Evolutionary conservation across 2,113 vertebrate genomes (phyloP).

Genomic region (Sebastes schlegelii): DNA sequence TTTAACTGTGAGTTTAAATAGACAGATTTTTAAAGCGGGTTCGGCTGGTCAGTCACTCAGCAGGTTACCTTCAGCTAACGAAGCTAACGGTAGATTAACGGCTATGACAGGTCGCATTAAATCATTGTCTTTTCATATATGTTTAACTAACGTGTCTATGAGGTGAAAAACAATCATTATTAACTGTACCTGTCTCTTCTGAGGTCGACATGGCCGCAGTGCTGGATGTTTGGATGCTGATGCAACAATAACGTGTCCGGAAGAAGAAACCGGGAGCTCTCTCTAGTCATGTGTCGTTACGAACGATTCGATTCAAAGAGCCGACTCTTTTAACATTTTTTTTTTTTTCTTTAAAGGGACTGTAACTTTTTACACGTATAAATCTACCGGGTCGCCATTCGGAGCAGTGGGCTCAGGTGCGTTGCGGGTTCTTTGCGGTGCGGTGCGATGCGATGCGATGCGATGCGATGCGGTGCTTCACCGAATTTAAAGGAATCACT

Average conservation of each 20-base stretch:
- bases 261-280: constrained; percentile 32
- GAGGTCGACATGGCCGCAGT: constrained; percentile 73
- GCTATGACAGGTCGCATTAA: constrained; percentile 1
- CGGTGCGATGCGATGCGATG: fast-evolving
- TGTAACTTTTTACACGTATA: too few species aligned
- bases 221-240: constrained; percentile 72
- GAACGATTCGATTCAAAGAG: too few species aligned
- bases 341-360: too few species aligned
- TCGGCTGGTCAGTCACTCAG: background rate
- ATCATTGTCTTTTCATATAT: fast-evolving
- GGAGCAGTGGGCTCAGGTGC: too few species aligned
- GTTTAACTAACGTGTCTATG: background rate
- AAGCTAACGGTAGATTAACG: constrained; percentile 7
- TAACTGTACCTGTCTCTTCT: constrained; percentile 76
- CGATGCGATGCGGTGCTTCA: too few species aligned
- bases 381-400: too few species aligned
- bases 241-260: constrained; percentile 85
- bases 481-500: fast-evolving
- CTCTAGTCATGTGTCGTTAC: too few species aligned
- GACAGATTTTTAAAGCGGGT: background rate
- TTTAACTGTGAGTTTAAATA: background rate
- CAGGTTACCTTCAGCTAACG: constrained; percentile 7
- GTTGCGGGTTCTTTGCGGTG: too few species aligned
- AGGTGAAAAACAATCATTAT: background rate
- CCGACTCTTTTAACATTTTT: too few species aligned